A percentile compares a stretch with the other conserved stretches of the same genome.
phyloP scores from a whole-genome alignment of 1,140 invertebrate genomes.

The Agrilus planipennis region DNA sequence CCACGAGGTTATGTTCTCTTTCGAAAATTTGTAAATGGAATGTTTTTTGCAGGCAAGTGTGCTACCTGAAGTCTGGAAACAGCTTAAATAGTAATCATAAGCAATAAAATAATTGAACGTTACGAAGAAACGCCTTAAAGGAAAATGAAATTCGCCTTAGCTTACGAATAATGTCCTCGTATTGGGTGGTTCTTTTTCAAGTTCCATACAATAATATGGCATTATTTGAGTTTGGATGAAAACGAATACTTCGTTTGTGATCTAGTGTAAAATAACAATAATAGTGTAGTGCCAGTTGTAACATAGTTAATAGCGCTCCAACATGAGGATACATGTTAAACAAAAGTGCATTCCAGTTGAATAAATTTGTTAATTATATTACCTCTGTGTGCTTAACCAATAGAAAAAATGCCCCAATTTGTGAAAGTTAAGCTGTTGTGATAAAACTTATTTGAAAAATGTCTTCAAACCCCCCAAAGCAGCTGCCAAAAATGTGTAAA shows the following conservation, averaged over 20 bases:
- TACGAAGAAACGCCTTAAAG: too few species aligned
- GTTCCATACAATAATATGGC: constrained; percentile 26
- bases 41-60: too few species aligned
- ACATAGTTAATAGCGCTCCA: constrained; percentile 2
- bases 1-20: too few species aligned
- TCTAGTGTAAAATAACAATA: too few species aligned
- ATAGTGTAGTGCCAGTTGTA: too few species aligned
- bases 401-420: neutral
- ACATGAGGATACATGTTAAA: constrained; percentile 4
- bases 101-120: too few species aligned
- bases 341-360: constrained; percentile 7
- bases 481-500: constrained; percentile 33
- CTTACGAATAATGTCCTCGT: constrained; percentile 8
- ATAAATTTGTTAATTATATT: constrained; percentile 3
- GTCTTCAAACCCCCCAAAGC: constrained; percentile 30
- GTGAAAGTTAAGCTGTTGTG: neutral
- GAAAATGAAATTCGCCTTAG: constrained; percentile 8
- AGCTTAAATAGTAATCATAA: too few species aligned
- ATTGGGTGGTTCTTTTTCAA: constrained; percentile 7
- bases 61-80: too few species aligned
- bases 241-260: too few species aligned
- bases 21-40: too few species aligned
- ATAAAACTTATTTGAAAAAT: constrained; percentile 21
- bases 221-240: constrained; percentile 33
- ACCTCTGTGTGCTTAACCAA: neutral